A percentile compares a stretch with the other conserved stretches of the same genome.
These are phyloP conservation scores for Nycticryphes semicollaris DNA, from an alignment of 2,113 vertebrate genomes.

Conservation along the genomic window DNA sequence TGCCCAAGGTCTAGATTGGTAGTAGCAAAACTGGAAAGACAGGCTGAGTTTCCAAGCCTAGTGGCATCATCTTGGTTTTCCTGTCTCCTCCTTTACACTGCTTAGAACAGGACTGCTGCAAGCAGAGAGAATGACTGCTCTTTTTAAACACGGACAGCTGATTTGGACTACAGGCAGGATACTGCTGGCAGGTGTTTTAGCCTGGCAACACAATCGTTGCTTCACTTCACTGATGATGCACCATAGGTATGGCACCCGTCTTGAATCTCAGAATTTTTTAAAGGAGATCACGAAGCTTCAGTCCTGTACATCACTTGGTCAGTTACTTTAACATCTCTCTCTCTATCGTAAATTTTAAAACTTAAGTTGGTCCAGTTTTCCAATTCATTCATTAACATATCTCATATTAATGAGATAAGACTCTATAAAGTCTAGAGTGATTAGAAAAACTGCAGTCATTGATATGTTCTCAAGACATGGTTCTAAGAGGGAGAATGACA, in stretches of 20 bases:
- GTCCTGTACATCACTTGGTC: not conserved
- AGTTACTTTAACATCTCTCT: not conserved
- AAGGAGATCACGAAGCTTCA: not conserved
- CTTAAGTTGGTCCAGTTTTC: not conserved
- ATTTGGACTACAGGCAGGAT: not conserved
- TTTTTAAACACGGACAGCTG: not conserved
- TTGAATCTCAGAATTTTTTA: not conserved
- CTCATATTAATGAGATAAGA: fast-evolving
- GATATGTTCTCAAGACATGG: not conserved
- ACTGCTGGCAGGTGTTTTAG: not conserved
- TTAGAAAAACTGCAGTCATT: not conserved
- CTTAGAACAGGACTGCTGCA: not conserved
- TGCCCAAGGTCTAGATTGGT: not conserved
- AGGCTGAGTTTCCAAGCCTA: not conserved
- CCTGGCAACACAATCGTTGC: not conserved
- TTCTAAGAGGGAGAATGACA: not conserved
- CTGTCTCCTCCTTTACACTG: fast-evolving
- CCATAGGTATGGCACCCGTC: not conserved
- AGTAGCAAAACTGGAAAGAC: not conserved
- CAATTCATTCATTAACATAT: not conserved
- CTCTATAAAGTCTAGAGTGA: not conserved
- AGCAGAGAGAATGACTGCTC: not conserved
- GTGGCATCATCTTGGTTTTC: not conserved
- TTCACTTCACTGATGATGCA: not conserved
- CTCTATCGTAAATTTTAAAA: not conserved